Conservation (phyloP, 2,888 invertebrate species). For the Anorthoa munda region DNA sequence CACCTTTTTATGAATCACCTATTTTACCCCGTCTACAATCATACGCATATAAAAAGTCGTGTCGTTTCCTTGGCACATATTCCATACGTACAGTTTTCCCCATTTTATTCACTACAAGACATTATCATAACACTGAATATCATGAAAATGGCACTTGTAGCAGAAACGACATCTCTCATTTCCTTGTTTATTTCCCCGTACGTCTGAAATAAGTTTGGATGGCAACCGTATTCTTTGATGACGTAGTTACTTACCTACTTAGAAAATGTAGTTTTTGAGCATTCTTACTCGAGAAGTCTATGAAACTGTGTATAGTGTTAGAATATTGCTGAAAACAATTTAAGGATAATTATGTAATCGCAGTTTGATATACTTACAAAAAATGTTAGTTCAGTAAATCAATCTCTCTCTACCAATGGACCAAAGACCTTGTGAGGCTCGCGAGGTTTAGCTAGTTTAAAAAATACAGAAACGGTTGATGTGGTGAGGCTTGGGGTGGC, state of each 20-base stretch:
- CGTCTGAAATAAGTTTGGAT: constrained; percentile 67
- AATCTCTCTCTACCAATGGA: no score
- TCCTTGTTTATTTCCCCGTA: constrained; percentile 73
- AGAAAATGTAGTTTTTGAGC: not conserved
- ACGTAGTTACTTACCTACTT: constrained; percentile 22
- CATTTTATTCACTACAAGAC: constrained; percentile 60
- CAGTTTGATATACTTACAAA: no score
- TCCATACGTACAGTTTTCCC: constrained; percentile 54
- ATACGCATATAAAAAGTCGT: constrained; percentile 21
- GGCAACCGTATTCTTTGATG: constrained; percentile 61
- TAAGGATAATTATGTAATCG: no score
- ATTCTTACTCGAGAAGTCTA: not conserved
- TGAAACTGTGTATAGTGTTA: not conserved
- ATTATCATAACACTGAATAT: constrained; percentile 63
- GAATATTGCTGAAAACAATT: no score
- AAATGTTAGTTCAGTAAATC: no score
- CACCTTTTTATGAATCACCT: not conserved
- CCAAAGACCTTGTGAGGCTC: no score
- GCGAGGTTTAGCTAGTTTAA: no score
- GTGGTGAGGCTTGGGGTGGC: no score
- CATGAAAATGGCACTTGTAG: constrained; percentile 66
- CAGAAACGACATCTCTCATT: constrained; percentile 76
- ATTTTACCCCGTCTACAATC: not conserved
- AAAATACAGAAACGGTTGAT: no score
- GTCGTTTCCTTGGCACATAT: constrained; percentile 45